Evolutionary conservation across 2,888 invertebrate species (phyloP).

Genomic region (Rhopalosiphum nymphaeae): DNA sequence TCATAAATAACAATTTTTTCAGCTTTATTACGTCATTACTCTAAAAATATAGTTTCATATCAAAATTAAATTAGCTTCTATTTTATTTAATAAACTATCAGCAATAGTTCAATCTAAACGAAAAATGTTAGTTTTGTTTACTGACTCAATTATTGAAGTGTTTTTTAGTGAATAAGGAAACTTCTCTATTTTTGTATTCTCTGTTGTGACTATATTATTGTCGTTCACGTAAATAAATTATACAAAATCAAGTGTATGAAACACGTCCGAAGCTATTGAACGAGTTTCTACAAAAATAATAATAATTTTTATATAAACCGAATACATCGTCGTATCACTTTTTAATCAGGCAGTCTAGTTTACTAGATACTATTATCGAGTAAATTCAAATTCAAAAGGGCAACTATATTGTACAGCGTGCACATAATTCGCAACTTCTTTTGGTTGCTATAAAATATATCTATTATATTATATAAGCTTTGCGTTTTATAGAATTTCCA

Average conservation of each 20-base stretch:
- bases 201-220: neutral
- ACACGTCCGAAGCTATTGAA: neutral
- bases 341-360: neutral
- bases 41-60: neutral
- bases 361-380: neutral
- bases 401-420: neutral
- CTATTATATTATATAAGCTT: neutral
- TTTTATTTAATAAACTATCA: neutral
- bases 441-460: neutral
- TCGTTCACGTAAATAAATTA: neutral
- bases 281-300: neutral
- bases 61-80: neutral
- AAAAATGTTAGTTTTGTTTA: neutral
- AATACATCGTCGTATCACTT: neutral
- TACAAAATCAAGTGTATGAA: neutral
- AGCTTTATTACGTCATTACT: neutral
- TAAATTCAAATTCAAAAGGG: neutral
- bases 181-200: neutral
- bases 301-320: neutral
- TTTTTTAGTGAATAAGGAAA: neutral
- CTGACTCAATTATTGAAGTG: neutral
- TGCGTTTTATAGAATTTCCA: neutral
- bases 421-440: neutral
- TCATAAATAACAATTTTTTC: neutral
- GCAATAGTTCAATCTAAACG: neutral